phyloP scores from a whole-genome alignment of 1,140 invertebrate genomes.

The Microplitis mediator region DNA sequence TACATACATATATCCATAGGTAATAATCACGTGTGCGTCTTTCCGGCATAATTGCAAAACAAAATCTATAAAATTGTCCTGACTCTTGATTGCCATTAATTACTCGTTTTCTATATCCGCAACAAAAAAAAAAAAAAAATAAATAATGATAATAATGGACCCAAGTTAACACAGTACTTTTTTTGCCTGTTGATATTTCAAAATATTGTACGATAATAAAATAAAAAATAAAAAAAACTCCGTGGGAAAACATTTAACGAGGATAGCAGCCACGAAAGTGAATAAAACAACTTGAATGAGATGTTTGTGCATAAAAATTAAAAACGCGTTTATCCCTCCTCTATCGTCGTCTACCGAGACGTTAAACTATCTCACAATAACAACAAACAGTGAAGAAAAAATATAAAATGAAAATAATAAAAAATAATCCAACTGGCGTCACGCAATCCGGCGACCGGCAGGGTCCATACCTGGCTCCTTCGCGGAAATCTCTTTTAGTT shows the following conservation, averaged over 20 bases:
- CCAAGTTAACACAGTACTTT: no score
- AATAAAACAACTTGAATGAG: constrained; percentile 14
- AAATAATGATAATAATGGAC: no score
- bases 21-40: no score
- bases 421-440: constrained; percentile 1
- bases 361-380: not conserved
- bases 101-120: no score
- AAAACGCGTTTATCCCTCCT: constrained; percentile 21
- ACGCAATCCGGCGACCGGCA: constrained; percentile 5
- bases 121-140: no score
- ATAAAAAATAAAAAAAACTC: not conserved
- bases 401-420: not conserved
- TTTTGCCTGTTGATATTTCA: no score
- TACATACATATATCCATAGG: no score
- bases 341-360: constrained; percentile 1
- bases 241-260: constrained; percentile 11
- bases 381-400: not conserved
- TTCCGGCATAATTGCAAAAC: no score
- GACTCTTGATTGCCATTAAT: no score
- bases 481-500: not conserved
- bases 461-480: constrained; percentile 9
- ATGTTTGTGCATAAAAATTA: constrained; percentile 19
- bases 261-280: not conserved
- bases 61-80: no score
- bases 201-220: not conserved